Evolutionary conservation across 2,113 vertebrate genomes (phyloP), one percentile per base, ranked within the genome.

Genomic region (Neodontobutis hainanensis): DNA sequence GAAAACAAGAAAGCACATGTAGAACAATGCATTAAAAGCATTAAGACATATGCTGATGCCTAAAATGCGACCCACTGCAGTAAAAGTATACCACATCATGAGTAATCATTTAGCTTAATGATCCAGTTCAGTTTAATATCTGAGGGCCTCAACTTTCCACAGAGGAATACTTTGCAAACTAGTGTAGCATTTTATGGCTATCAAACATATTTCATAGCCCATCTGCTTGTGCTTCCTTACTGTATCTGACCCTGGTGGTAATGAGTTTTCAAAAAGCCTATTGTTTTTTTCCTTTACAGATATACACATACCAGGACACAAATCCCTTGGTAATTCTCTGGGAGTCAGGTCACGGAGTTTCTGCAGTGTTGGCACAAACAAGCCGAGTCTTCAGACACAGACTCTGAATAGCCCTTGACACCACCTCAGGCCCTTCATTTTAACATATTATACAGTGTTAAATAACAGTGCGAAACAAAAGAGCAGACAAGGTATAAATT

Each of bases 321-420:
- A 76, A 56, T 77, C 81, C 74, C 68, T 16, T 42, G 61, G 57
- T 64, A 67, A 78, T 68, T 46, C 3, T 2, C 47, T 42, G 11
- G 35, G 16, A 64, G 63, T 73, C 43, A 61, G 73, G 81, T 65
- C 78, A 69, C 43, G 36, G 56, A 55, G 61, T 81, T 90, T 89
- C 44, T 85, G 86, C 85, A 81, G 65, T 5, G 44, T 70, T 46
- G 62, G 78, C 80, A 84, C 78, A 85, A 85, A 75, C 49, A 2
- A 65, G 50, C 32, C 40, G 40, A 72, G 52, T 62, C 46, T 70
- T 69, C 36, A 76, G 55, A 79, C 61, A 65, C 55, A 59, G 3
- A 51, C 44, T 72, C 70, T 62, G 56, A 57, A 49, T 45, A 60
- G 65, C 53, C 79, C 67, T 66, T 68, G 73, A 81, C 81, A 70